phyloP scores from a whole-genome alignment of 2,888 invertebrate genomes.

The Drosophila antonietae region DNA sequence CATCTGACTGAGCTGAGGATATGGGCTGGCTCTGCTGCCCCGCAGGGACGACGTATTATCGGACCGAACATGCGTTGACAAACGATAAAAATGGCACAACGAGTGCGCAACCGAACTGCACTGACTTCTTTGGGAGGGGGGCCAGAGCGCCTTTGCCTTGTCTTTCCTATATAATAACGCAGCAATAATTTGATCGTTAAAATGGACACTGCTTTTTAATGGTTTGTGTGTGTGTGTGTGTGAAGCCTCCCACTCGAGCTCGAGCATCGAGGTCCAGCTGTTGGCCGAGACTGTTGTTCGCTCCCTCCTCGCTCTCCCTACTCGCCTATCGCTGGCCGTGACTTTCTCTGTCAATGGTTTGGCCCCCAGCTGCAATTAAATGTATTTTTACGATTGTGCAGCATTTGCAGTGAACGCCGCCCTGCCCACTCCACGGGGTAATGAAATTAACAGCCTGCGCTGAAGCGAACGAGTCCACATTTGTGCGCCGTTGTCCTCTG shows the following conservation, averaged over 20 bases:
- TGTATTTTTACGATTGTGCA: constrained; percentile 77
- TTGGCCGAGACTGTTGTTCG: neutral
- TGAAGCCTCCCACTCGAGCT: neutral
- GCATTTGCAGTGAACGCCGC: constrained; percentile 56
- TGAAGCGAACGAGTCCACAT: constrained; percentile 18
- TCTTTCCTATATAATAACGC: constrained; percentile 49
- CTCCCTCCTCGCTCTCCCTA: neutral
- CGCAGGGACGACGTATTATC: constrained; percentile 42
- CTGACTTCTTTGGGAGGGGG: constrained; percentile 20
- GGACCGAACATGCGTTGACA: constrained; percentile 37
- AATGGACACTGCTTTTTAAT: constrained; percentile 70
- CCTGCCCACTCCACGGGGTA: constrained; percentile 29
- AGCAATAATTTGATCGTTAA: constrained; percentile 78
- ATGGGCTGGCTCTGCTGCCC: constrained; percentile 10
- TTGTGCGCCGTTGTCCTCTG: constrained; percentile 26
- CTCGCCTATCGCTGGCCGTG: constrained; percentile 11
- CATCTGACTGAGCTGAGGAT: constrained; percentile 14
- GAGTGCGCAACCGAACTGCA: neutral
- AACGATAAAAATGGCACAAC: neutral
- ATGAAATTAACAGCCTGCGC: constrained; percentile 64
- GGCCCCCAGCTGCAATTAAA: constrained; percentile 74
- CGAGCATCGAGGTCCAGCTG: constrained; percentile 1
- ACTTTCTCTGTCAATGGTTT: constrained; percentile 19
- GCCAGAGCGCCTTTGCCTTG: constrained; percentile 1
- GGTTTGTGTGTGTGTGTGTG: constrained; percentile 35